Base-by-base conservation (phyloP, 2,113 vertebrate species). In the Azemiops feae region DNA sequence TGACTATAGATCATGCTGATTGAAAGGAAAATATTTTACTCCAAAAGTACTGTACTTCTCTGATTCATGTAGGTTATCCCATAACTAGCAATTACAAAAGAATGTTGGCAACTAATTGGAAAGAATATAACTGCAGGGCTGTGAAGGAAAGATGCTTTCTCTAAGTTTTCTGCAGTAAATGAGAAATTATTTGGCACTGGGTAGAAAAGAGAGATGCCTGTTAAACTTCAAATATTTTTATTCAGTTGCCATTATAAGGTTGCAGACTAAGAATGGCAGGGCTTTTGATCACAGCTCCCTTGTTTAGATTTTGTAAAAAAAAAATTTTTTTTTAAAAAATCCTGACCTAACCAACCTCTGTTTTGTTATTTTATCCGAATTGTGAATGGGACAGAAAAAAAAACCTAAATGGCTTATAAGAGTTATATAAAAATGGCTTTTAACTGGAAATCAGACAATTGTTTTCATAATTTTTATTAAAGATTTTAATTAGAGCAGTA, bases 81-180 rank as follows among this genome's bases (percentile, higher is more conserved):
- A 58, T 88, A 89, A 94, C 60, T 93, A 92, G 64, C 57, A 93
- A 94, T 95, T 95, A 88, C 8, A 92, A 86, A 90, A 90, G 94
- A 96, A 92, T 69, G 93, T 47, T 57, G 69, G 64, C 81, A 94
- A 89, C n/a, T 39, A 39, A 6, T 5, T 55, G 95, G 94, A 94
- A 2, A 20, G 0, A 50, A 25, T 52, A 43, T 11, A 94, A 25
- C 45, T 34, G 89, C 50, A 10, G 16, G 53, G 20, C n/a, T 74
- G 52, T 4, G 5, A 3, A 91, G 27, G 25, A 85, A 95, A 45
- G n/a, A 87, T 87, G 39, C 74, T 54, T 2, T 22, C 88, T 14
- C 47, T 89, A 87, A 8, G 57, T 30, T 55, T 86, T 86, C 45
- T 88, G 58, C 0, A 57, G 16, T 93, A 88, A 93, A 60, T 0